These are phyloP conservation scores for Microplitis mediator DNA, from an alignment of 1,140 invertebrate genomes.

Conservation along the genomic window DNA sequence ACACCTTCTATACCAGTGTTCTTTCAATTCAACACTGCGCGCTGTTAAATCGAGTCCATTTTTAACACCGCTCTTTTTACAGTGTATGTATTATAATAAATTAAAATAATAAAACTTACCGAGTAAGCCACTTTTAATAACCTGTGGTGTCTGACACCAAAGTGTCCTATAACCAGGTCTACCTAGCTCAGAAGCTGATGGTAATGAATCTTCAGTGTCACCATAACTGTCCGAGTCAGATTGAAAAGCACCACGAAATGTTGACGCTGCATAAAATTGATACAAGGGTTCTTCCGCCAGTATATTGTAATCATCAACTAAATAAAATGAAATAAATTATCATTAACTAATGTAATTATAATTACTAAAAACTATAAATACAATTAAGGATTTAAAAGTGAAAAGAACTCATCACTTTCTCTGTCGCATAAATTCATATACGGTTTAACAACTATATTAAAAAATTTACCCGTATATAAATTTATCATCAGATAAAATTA, in stretches of 20 bases:
- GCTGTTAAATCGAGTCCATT: too few relatives aligned
- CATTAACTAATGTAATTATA: conserved; percentile 1
- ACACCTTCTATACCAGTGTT: too few relatives aligned
- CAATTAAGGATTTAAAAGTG: background rate
- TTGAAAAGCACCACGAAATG: conserved; percentile 68
- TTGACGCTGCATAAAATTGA: conserved; percentile 84
- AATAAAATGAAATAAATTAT: conserved; percentile 14
- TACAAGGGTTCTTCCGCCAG: conserved; percentile 83
- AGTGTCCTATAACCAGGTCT: conserved; percentile 73
- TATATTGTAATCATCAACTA: conserved; percentile 53
- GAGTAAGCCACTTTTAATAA: conserved; percentile 75
- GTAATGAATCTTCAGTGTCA: conserved; percentile 58
- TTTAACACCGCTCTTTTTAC: too few relatives aligned
- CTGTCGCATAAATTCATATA: conserved; percentile 5
- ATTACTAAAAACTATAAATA: background rate
- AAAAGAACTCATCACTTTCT: background rate
- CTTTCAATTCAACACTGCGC: too few relatives aligned
- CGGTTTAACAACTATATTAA: background rate
- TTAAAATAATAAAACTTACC: conserved; percentile 64
- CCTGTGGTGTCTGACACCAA: conserved; percentile 94
- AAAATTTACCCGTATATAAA: background rate
- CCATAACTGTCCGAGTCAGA: conserved; percentile 84
- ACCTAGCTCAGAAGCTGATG: conserved; percentile 43
- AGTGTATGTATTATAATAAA: too few relatives aligned
- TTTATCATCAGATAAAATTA: background rate